Evolutionary conservation across 2,113 vertebrate genomes (phyloP).

Genomic region (Echinops telfairi): DNA sequence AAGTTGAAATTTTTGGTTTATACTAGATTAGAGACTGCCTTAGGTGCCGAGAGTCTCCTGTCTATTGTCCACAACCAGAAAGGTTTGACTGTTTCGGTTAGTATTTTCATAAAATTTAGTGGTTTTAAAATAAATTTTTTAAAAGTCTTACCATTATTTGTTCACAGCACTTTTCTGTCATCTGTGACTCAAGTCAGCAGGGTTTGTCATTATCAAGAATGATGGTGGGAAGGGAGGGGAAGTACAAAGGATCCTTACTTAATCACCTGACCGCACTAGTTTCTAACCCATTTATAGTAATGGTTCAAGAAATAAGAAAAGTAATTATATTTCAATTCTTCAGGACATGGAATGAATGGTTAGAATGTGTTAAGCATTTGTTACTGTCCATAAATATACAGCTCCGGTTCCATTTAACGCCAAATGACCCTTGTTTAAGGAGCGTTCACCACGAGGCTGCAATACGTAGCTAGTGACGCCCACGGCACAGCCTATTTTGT

Average conservation of each 20-base stretch:
- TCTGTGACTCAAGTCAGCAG: slow-evolving; percentile 44
- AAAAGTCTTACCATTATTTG: slow-evolving; percentile 53
- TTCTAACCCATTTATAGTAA: not conserved
- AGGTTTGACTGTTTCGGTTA: slow-evolving; percentile 68
- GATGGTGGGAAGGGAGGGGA: not conserved
- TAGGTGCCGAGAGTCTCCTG: slow-evolving; percentile 52
- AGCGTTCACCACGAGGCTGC: not conserved
- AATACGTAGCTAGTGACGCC: not conserved
- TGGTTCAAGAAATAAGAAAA: slow-evolving; percentile 17
- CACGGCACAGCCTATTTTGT: not conserved
- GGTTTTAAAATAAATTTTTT: slow-evolving; percentile 2
- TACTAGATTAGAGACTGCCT: slow-evolving; percentile 44
- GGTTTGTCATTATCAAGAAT: slow-evolving; percentile 1
- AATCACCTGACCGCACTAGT: not conserved
- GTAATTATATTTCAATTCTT: not conserved
- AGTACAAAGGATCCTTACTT: not conserved
- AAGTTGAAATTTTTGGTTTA: slow-evolving; percentile 68
- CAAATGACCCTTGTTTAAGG: slow-evolving; percentile 19
- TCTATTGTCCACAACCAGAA: slow-evolving; percentile 68
- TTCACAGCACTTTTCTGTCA: slow-evolving; percentile 28
- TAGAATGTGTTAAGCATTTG: not conserved
- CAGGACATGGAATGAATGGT: not conserved
- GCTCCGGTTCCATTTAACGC: not conserved
- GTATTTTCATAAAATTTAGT: slow-evolving; percentile 61
- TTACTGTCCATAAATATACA: not conserved